Base-by-base conservation (phyloP, 2,797 vertebrate genomes). In the Carduelis carduelis region DNA sequence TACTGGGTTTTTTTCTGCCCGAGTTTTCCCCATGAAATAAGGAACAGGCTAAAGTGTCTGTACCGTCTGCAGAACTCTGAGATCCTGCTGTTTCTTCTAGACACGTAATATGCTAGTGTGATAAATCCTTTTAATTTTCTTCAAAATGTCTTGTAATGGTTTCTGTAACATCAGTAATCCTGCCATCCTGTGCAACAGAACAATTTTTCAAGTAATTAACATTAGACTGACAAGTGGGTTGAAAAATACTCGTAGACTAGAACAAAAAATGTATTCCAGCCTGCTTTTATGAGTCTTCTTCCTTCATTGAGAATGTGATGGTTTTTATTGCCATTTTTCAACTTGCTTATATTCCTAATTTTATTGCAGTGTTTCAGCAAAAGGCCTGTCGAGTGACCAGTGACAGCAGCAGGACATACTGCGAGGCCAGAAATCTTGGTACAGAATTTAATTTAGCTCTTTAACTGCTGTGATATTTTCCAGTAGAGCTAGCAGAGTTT, bases 291-390 rank as follows among this genome's bases (percentile, higher is more conserved):
- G 37, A 81, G 20, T 41, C 20, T 86, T 5, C 32, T 85, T 84
- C 6, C 28, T 87, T 74, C 0, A 0, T 32, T 83, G 65, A 63
- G 53, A 90, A 64, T 14, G 8, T 23, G 19, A 50, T 79, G 43
- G 1, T 8, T 80, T 89, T 77, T 75, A 26, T 52, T 79, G 37
- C 43, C 9, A 6, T 56, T 93, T 87, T 87, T 59, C 16, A 64
- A 27, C 30, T 89, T 86, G 39, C 35, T 91, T 59, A 8, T 63
- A 19, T 84, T 90, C 56, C 92, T 83, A 17, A 72, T 83, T 93
- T 82, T 71, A 14, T 92, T 93, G 53, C 47, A 98, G 98, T 98
- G 71, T 98, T 98, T 89, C 97, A 98, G 65, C 96, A 97, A 44
- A 98, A 97, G 89, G 77, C 96, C 34, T 34, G 90, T 74, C 55